Base-by-base conservation (phyloP, 2,113 vertebrate species). In the Ardeotis arabs region DNA sequence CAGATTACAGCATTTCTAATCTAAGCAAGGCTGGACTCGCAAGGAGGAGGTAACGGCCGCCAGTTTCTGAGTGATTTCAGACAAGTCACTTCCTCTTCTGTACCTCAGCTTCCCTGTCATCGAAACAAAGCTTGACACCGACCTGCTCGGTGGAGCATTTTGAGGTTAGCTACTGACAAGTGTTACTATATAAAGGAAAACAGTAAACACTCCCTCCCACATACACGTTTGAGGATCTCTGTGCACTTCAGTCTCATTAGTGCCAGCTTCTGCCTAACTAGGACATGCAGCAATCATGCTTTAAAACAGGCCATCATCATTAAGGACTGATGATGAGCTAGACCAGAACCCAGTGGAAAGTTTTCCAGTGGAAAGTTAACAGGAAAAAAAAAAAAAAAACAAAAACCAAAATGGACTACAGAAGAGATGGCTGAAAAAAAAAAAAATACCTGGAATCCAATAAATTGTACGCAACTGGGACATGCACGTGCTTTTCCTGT, bases 191-290 rank as follows among this genome's bases (percentile, higher is more conserved):
- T 20, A n/a, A 44, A 81, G 73, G 52, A 29, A 23, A n/a, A 52
- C 35, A 39, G 31, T 12, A 49, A 82, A 64, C 23, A 37, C 16
- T 52, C 21, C 67, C 19, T 45, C 89, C 56, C 74, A 76, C 58
- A 44, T 2, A 14, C 5, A 3, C 4, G 15, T 20, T 7, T 24
- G 49, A 29, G 55, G 41, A 29, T 41, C 23, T 24, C 0, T 2
- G 23, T 44, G 49, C 18, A 4, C n/a, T 63, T 25, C 12, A 13
- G 45, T 17, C 60, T 50, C 68, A 24, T 25, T 17, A 50, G 16
- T 20, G 39, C 28, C 3, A 0, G 20, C 28, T 52, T 47, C 76
- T 76, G 63, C 68, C 45, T 21, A 69, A 45, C 6, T 3, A 12
- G 2, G 27, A n/a, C 4, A 41, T 0, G 3, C 2, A 56, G 47